A percentile compares a stretch with the other conserved stretches of the same genome.
These are phyloP conservation scores for Fregetta grallaria DNA, from an alignment of 2,113 vertebrate genomes.

Conservation along the genomic window DNA sequence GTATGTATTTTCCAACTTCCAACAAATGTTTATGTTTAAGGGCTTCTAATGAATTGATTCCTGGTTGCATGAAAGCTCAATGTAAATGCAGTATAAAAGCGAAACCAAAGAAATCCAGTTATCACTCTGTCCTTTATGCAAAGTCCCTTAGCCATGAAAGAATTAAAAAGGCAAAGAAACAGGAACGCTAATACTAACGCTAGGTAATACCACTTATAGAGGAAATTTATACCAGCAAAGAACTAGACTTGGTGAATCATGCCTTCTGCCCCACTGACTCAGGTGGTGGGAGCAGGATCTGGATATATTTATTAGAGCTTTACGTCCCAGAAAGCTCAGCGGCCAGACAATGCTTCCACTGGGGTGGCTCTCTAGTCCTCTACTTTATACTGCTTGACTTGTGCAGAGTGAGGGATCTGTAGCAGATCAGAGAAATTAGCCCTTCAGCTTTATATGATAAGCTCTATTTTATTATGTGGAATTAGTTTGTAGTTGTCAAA, in stretches of 20 bases:
- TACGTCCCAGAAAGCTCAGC: not conserved
- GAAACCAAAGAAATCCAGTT: not conserved
- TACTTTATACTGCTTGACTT: not conserved
- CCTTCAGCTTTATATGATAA: not conserved
- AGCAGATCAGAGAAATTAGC: not conserved
- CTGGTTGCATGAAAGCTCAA: not conserved
- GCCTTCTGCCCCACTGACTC: not conserved
- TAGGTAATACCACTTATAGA: fast-evolving
- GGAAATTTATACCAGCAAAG: not conserved
- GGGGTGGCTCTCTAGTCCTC: not conserved
- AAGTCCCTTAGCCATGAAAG: not conserved
- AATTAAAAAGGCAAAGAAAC: not conserved
- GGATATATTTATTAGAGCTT: not conserved
- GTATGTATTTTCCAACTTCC: not conserved
- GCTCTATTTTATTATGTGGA: not conserved
- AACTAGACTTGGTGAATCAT: not conserved
- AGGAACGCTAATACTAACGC: not conserved
- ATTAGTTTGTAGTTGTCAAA: slow-evolving; percentile 36
- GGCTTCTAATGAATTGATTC: not conserved
- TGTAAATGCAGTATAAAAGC: not conserved
- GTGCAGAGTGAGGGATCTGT: not conserved
- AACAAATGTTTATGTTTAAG: not conserved
- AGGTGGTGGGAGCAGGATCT: not conserved
- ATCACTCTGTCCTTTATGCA: not conserved
- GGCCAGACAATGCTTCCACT: not conserved